phyloP scores from a whole-genome alignment of 1,140 invertebrate species.

The Papilio machaon region DNA sequence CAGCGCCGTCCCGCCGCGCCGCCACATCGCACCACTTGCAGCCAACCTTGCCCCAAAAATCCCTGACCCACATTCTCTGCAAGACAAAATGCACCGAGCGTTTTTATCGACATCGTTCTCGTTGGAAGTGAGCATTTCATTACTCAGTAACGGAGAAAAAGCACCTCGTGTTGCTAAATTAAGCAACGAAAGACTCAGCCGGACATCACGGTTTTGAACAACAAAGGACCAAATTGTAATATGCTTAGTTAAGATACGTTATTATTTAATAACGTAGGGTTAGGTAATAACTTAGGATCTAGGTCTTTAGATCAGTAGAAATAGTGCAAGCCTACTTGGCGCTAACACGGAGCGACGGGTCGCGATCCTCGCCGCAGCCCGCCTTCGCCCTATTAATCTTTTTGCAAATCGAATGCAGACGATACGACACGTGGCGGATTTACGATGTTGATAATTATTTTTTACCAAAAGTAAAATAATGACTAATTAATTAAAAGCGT shows the following conservation, averaged over 20 bases:
- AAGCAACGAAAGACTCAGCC: not conserved
- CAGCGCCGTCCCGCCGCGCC: constrained; percentile 39
- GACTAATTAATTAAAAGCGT: constrained; percentile 11
- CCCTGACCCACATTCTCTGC: constrained; percentile 74
- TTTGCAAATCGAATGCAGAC: constrained; percentile 31
- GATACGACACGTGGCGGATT: not conserved
- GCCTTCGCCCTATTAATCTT: constrained; percentile 52
- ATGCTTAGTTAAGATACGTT: not conserved
- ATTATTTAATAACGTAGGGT: not conserved
- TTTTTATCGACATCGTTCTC: constrained; percentile 71
- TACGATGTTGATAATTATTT: not conserved
- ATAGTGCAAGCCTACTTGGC: constrained; percentile 70
- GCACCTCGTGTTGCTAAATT: constrained; percentile 30
- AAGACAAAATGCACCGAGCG: constrained; percentile 70
- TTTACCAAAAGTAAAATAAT: not conserved
- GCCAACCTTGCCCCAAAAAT: constrained; percentile 78
- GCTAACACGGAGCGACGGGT: constrained; percentile 54
- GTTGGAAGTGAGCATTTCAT: constrained; percentile 51
- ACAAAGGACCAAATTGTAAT: not conserved
- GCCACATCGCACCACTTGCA: constrained; percentile 52
- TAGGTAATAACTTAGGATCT: constrained; percentile 44
- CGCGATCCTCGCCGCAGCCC: constrained; percentile 61
- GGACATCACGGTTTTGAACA: not conserved
- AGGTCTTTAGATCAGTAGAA: constrained; percentile 55
- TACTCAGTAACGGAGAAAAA: constrained; percentile 30